A percentile compares a stretch with the other conserved stretches of the same genome.
Evolutionary conservation across 2,113 vertebrate genomes (phyloP).

Genomic region (Eubucco bourcierii): DNA sequence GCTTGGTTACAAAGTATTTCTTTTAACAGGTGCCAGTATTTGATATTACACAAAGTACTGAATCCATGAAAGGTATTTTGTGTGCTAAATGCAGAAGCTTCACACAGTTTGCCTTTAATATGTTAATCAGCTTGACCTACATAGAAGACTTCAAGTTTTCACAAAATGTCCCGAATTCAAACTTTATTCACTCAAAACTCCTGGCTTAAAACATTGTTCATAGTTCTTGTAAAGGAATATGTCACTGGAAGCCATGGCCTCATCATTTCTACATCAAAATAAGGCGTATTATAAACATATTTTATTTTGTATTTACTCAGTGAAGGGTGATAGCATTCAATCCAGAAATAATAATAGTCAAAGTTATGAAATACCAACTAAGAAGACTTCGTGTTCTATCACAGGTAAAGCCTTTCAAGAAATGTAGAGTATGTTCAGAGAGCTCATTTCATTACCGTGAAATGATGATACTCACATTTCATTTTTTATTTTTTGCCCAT

Average conservation of each 20-base stretch:
- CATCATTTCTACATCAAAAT: neutral
- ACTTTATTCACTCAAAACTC: slow-evolving; percentile 3
- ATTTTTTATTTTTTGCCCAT: neutral
- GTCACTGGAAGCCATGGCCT: neutral
- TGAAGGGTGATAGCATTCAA: neutral
- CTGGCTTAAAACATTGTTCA: neutral
- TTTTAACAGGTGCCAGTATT: neutral
- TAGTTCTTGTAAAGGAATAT: neutral
- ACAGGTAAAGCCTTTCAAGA: neutral
- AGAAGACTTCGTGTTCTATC: neutral
- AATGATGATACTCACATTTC: neutral
- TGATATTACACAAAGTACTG: slow-evolving; percentile 10
- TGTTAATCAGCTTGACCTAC: slow-evolving; percentile 62
- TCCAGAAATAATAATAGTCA: neutral
- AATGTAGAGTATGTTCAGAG: neutral
- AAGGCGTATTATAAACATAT: neutral
- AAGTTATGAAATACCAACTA: neutral
- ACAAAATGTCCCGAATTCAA: slow-evolving; percentile 24
- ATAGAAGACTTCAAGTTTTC: slow-evolving; percentile 21
- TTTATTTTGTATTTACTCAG: neutral
- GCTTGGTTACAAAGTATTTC: slow-evolving; percentile 12
- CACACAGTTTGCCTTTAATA: slow-evolving; percentile 34
- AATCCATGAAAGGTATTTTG: slow-evolving; percentile 23
- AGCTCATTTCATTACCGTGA: neutral
- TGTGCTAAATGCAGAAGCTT: slow-evolving; percentile 33